phyloP scores from a whole-genome alignment of 2,888 invertebrate genomes.

The Bombyx huttoni region DNA sequence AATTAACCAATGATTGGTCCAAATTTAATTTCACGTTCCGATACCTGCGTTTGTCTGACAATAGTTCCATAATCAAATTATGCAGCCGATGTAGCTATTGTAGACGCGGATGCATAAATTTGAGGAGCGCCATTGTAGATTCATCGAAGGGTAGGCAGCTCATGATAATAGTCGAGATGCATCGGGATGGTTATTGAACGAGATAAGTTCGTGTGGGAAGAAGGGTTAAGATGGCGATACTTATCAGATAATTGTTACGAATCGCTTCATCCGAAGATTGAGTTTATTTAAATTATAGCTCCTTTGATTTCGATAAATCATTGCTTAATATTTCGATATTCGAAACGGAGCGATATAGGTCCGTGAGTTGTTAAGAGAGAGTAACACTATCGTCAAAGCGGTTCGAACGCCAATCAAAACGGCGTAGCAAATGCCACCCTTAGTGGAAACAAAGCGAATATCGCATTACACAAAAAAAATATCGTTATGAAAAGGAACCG shows the following conservation, averaged over 20 bases:
- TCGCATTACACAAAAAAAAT: slow-evolving; percentile 61
- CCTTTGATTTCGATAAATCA: neutral
- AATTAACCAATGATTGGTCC: slow-evolving; percentile 69
- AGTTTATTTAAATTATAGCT: slow-evolving; percentile 2
- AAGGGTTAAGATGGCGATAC: slow-evolving; percentile 59
- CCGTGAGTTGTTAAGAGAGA: slow-evolving; percentile 18
- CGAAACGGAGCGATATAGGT: too few species aligned
- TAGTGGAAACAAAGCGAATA: slow-evolving; percentile 62
- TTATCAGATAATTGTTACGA: slow-evolving; percentile 71
- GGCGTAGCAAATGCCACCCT: slow-evolving; percentile 55
- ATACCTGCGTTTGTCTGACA: slow-evolving; percentile 63
- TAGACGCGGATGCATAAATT: slow-evolving; percentile 62
- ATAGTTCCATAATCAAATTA: slow-evolving; percentile 69
- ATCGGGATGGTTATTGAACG: slow-evolving; percentile 55
- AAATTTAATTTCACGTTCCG: slow-evolving; percentile 70
- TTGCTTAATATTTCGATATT: too few species aligned
- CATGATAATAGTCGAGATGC: slow-evolving; percentile 49
- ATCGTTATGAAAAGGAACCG: slow-evolving; percentile 69
- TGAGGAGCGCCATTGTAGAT: slow-evolving; percentile 57
- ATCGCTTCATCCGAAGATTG: slow-evolving; percentile 49
- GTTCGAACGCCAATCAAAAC: slow-evolving; percentile 38
- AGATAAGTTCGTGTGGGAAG: slow-evolving; percentile 57
- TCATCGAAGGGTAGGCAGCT: slow-evolving; percentile 51
- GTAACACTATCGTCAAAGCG: slow-evolving; percentile 51
- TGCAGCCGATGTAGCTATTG: slow-evolving; percentile 66